Base-by-base conservation (phyloP, 2,113 vertebrate genomes). In the Osmerus mordax region DNA sequence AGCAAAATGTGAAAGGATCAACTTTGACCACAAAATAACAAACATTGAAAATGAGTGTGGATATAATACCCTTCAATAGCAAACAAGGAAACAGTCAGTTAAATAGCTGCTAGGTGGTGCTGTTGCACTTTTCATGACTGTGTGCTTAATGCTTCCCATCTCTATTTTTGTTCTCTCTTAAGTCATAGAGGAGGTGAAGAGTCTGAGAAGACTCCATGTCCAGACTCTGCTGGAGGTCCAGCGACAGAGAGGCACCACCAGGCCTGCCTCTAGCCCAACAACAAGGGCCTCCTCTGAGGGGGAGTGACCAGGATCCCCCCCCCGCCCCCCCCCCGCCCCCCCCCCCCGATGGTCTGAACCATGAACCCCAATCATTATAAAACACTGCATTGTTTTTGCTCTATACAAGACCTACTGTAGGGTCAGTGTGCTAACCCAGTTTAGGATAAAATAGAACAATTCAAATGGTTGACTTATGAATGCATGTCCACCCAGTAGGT, bases 141-240 rank as follows among this genome's bases (percentile, higher is more conserved):
- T 29, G 67, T 23, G 12, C 9, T 51, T 18, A 4, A 41, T 21
- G 2, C 19, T 54, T 60, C 61, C 29, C 63, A 11, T 55, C 51
- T 18, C 29, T 65, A 15, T 12, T 60, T 18, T 8, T 16, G 15
- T 18, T 68, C 19, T 52, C 6, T 59, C 4, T 11, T 82, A 94
- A 94, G 92, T 93, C 58, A 71, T 89, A 3, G 89, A 91, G 67
- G 92, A 93, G 65, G 82, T 93, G 71, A 90, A 91, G 41, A 71
- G 84, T 56, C 81, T 94, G 71, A 84, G 90, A 67, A 80, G 78
- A 8, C 86, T 93, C 0, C 93, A 94, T 2, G 81, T 91, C 13
- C 85, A 87, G 19, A 86, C 89, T 18, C 87, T 93, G 21, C 77
- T 88, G 73, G 89, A 91, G 70, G 23, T 90, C 3, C 90, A 88